Percentiles rank a stretch among this genome's conserved stretches.
phyloP scores from a whole-genome alignment of 2,888 invertebrate species.

The Caenorhabditis imperialis region DNA sequence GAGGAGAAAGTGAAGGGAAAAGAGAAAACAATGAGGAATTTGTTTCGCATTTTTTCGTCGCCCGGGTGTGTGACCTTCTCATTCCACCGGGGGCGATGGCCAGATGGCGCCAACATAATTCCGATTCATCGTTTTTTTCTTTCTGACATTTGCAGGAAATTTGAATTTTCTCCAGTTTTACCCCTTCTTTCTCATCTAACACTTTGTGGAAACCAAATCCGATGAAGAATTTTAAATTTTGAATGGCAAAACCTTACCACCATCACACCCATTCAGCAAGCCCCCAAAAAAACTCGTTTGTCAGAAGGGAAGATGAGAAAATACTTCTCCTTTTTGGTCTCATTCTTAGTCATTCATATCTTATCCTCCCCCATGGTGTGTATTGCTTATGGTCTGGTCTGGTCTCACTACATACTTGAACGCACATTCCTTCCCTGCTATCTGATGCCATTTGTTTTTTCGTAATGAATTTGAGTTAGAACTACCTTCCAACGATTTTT shows the following conservation, averaged over 20 bases:
- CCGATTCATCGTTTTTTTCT: slow-evolving; percentile 10
- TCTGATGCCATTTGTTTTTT: too few relatives aligned
- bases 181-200: background rate
- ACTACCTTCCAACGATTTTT: too few relatives aligned
- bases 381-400: slow-evolving; percentile 4
- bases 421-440: background rate
- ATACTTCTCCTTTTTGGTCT: slow-evolving; percentile 5
- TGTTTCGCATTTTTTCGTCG: background rate
- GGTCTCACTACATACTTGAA: background rate
- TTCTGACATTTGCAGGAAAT: slow-evolving; percentile 5
- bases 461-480: too few relatives aligned
- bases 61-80: slow-evolving; percentile 24
- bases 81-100: slow-evolving; percentile 14
- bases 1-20: too few relatives aligned
- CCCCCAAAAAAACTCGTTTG: too few relatives aligned
- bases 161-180: slow-evolving; percentile 14
- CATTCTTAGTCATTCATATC: slow-evolving; percentile 26
- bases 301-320: background rate
- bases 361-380: slow-evolving; percentile 11
- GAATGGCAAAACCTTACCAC: too few relatives aligned
- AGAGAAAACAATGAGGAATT: background rate
- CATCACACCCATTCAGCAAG: too few relatives aligned
- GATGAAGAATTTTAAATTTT: too few relatives aligned
- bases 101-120: slow-evolving; percentile 46
- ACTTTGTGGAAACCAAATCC: too few relatives aligned